Evolutionary conservation across 2,797 vertebrate genomes (phyloP), one percentile per base, ranked within the genome.

Genomic region (Lemur catta): DNA sequence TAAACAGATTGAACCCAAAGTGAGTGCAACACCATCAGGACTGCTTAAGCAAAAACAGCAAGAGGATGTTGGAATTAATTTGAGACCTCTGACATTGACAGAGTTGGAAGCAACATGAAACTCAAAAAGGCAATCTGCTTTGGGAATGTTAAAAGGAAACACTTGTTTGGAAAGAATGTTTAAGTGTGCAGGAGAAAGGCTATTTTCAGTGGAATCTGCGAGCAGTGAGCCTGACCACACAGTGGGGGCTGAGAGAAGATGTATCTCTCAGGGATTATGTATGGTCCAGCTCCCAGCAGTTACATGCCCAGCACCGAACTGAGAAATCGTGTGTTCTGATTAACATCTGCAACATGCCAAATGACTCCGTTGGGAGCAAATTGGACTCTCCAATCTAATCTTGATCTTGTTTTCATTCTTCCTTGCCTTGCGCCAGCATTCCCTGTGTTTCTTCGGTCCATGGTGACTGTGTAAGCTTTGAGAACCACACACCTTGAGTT

Each of bases 371-470:
- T 90, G 72, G 95, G 89, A n/a, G 50, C 85, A 91, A 96, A 91
- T 30, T 55, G 33, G 91, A 97, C 96, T 94, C 97, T 97, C 86
- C 67, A n/a, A 78, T 93, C 89, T 78, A 74, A 59, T 59, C 89
- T 94, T 74, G 28, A 65, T 76, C 93, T 91, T 95, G 82, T 96
- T 96, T 94, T 92, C 79, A 81, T 33, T 93, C 97, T 97, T 94
- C 96, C 86, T 96, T 97, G 94, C 96, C 92, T 97, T 85, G 78
- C 75, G 86, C 90, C 69, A 91, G 59, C 2, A 0, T 91, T 89
- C 96, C 97, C 97, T 97, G 96, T 97, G 97, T 97, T 98, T 97
- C 97, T 98, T 97, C 96, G 97, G 98, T 97, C 95, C 88, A 74
- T 96, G 93, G 96, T 97, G 96, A 95, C 69, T 43, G 85, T 91